phyloP scores from a whole-genome alignment of 2,888 invertebrate genomes.

The Nesidiocoris tenuis region DNA sequence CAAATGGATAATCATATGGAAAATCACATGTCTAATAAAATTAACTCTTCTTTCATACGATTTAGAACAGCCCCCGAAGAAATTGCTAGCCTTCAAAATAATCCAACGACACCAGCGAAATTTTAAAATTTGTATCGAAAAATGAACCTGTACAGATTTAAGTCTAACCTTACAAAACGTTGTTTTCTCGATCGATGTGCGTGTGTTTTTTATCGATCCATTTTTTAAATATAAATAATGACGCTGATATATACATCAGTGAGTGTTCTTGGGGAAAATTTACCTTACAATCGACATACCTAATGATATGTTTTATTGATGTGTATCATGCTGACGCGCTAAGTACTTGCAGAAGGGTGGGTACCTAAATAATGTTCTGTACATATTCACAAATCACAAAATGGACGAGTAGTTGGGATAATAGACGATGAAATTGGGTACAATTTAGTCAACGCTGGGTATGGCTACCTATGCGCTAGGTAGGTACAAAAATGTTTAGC shows the following conservation, averaged over 20 bases:
- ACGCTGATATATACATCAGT: not conserved
- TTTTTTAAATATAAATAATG: not conserved
- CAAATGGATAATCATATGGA: conserved; percentile 32
- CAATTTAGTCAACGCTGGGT: no score
- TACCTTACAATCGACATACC: not conserved
- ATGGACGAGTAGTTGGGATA: not conserved
- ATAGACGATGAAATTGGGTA: no score
- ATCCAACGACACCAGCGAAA: not conserved
- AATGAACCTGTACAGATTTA: not conserved
- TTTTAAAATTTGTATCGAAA: not conserved
- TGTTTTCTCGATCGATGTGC: not conserved
- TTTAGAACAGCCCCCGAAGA: no score
- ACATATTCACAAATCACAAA: not conserved
- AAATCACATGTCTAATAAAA: conserved; percentile 28
- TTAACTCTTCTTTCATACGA: not conserved
- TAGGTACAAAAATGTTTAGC: no score
- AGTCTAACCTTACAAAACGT: not conserved
- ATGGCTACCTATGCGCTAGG: no score
- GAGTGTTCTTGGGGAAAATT: not conserved
- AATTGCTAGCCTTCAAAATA: not conserved
- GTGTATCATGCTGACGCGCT: not conserved
- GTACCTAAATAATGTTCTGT: not conserved
- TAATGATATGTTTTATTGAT: not conserved
- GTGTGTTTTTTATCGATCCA: no score
- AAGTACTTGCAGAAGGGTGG: not conserved